Evolutionary conservation across 2,797 vertebrate species (phyloP).

Genomic region (Loriculus beryllinus): DNA sequence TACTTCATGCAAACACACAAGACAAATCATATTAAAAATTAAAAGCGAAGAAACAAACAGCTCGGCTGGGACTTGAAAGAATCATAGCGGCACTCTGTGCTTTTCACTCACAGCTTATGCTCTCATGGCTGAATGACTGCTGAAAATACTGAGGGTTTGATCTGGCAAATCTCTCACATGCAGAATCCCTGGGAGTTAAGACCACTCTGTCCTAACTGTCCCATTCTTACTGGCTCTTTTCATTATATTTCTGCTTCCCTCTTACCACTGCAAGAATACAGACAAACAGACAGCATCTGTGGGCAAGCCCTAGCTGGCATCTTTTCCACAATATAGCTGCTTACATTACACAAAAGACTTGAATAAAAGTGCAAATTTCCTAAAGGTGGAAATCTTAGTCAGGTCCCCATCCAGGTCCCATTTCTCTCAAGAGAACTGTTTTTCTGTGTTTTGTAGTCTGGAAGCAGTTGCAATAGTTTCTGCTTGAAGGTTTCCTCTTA

Average conservation of each 20-base stretch:
- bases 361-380: neutral
- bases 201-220: neutral
- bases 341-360: neutral
- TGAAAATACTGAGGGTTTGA: neutral
- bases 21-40: constrained; percentile 41
- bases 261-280: neutral
- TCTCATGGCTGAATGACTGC: neutral
- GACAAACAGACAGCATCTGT: neutral
- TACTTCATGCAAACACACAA: neutral
- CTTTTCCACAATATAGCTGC: neutral
- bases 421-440: neutral
- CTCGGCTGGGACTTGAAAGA: neutral
- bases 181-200: neutral
- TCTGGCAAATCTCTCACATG: neutral
- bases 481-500: neutral
- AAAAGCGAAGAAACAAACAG: constrained; percentile 35
- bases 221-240: neutral
- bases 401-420: neutral
- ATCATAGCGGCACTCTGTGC: neutral
- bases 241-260: neutral
- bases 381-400: neutral
- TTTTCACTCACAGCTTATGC: constrained; percentile 18
- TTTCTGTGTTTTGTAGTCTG: neutral
- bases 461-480: neutral
- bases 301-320: neutral